These are phyloP conservation scores for Resseliella maxima DNA, from an alignment of 2,888 invertebrate genomes.

Conservation along the genomic window DNA sequence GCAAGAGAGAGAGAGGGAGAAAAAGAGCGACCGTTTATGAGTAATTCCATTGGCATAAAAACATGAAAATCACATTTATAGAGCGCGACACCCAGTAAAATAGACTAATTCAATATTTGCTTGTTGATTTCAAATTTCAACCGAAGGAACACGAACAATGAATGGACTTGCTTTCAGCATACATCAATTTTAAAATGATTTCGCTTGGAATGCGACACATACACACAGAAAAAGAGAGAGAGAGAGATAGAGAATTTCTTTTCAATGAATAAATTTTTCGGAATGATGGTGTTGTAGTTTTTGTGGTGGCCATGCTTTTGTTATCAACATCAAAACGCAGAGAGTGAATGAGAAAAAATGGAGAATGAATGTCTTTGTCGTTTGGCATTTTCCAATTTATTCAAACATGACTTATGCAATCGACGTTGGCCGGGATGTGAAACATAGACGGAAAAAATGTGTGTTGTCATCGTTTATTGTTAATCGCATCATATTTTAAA, in stretches of 20 bases:
- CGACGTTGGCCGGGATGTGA: background rate
- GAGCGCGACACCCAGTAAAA: background rate
- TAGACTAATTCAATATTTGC: constrained; percentile 52
- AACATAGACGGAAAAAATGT: background rate
- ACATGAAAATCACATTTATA: constrained; percentile 56
- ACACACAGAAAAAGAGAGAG: too few species aligned
- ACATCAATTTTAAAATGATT: background rate
- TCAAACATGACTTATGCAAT: constrained; percentile 51
- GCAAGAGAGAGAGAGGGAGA: too few species aligned
- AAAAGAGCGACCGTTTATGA: background rate
- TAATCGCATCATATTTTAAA: background rate
- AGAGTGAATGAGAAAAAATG: too few species aligned
- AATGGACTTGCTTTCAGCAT: background rate
- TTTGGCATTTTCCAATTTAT: constrained; percentile 30
- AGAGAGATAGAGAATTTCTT: too few species aligned
- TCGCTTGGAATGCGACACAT: background rate
- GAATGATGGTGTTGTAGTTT: background rate
- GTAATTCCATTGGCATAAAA: constrained; percentile 7
- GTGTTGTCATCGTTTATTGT: constrained; percentile 55
- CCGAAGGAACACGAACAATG: background rate
- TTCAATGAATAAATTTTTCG: background rate
- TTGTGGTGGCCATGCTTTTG: constrained; percentile 15
- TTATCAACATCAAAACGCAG: constrained; percentile 7
- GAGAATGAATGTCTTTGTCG: constrained; percentile 29
- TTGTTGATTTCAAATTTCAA: background rate